Conservation (phyloP, 2,888 invertebrate species). For the Eupithecia subfuscata region DNA sequence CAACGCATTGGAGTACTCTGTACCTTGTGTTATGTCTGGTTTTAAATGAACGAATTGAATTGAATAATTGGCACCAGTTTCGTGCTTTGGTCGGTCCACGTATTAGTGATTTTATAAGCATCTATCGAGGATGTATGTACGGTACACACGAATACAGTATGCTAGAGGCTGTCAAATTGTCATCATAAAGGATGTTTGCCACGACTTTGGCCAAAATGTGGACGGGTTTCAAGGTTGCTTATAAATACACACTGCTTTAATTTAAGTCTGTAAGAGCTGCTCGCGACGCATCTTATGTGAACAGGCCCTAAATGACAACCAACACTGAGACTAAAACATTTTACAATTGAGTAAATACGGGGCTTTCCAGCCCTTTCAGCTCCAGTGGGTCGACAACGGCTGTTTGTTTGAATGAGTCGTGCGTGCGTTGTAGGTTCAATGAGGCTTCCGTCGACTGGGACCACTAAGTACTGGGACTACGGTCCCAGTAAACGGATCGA, state of each 20-base stretch:
- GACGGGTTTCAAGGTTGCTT: too few species aligned
- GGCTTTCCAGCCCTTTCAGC: background rate
- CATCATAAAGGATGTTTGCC: background rate
- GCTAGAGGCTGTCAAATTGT: background rate
- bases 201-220: background rate
- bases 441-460: too few species aligned
- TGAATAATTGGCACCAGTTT: background rate
- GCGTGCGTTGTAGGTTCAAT: background rate
- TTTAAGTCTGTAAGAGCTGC: background rate
- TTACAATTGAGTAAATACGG: background rate
- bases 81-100: background rate
- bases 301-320: background rate
- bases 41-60: background rate
- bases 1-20: background rate
- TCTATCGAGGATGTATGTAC: too few species aligned
- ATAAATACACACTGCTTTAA: background rate
- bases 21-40: background rate
- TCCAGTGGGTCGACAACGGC: background rate
- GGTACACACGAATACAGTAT: too few species aligned
- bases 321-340: background rate
- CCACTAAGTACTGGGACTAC: too few species aligned
- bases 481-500: too few species aligned
- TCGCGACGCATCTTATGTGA: background rate
- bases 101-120: background rate
- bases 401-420: slow-evolving; percentile 5